Percentiles rank a stretch among this genome's conserved stretches.
phyloP scores from a whole-genome alignment of 2,888 invertebrate genomes.

The Microctonus brassicae region DNA sequence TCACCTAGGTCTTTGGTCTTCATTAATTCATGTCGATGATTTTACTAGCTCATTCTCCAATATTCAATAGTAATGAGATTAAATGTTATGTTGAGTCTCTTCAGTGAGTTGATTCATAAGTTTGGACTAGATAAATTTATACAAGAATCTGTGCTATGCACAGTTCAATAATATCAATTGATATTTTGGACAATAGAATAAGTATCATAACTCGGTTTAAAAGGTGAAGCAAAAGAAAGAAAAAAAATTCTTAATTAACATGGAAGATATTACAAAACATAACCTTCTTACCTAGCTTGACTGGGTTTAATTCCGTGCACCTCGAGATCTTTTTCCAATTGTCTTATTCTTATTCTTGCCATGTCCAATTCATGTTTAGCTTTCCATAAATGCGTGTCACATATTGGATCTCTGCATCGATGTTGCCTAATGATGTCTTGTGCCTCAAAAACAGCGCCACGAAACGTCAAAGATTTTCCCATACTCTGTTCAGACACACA shows the following conservation, averaged over 20 bases:
- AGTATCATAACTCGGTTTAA: no score
- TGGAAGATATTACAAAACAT: background rate
- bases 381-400: conserved; percentile 89
- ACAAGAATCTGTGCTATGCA: no score
- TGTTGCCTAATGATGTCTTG: conserved; percentile 82
- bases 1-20: no score
- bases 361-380: conserved; percentile 92
- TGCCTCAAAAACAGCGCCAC: conserved; percentile 84
- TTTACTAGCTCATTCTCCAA: no score
- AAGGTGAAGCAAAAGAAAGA: no score
- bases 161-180: no score
- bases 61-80: no score
- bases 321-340: conserved; percentile 88
- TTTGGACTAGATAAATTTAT: no score
- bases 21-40: no score
- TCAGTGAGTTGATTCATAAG: no score
- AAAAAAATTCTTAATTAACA: background rate
- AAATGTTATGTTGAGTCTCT: no score
- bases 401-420: conserved; percentile 83
- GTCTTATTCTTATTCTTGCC: conserved; percentile 85
- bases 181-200: no score
- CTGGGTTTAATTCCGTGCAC: conserved; percentile 86
- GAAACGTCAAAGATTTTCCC: conserved; percentile 85
- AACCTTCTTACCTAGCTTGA: conserved; percentile 69
- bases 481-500: conserved; percentile 70